These are phyloP conservation scores for Dasyurus viverrinus DNA, from an alignment of 2,113 vertebrate genomes.

Conservation along the genomic window DNA sequence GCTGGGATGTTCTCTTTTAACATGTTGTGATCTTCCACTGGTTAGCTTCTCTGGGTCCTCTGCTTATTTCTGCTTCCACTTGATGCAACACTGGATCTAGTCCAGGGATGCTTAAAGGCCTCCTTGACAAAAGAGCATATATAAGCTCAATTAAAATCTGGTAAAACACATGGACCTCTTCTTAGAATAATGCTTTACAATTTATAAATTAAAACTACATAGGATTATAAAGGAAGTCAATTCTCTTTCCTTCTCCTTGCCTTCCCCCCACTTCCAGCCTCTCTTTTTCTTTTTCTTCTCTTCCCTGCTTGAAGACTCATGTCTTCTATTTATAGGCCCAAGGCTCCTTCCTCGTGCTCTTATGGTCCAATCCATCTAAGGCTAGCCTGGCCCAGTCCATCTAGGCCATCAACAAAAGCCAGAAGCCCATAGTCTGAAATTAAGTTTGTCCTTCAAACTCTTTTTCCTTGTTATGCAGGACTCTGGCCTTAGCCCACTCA, in stretches of 20 bases:
- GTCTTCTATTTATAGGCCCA: neutral
- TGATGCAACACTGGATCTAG: neutral
- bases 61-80: neutral
- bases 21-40: neutral
- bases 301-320: neutral
- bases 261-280: too few species aligned
- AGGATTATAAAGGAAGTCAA: neutral
- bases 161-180: neutral
- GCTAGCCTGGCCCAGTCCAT: neutral
- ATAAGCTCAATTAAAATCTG: neutral
- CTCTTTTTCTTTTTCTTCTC: neutral
- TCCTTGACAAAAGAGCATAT: neutral
- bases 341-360: neutral
- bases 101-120: neutral
- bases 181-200: neutral
- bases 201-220: neutral
- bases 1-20: neutral
- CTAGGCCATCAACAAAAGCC: neutral
- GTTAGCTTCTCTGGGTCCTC: neutral
- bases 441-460: neutral
- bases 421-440: neutral
- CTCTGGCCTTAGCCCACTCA: neutral
- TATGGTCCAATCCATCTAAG: neutral
- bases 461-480: neutral
- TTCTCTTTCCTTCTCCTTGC: neutral